Percentiles rank a stretch among this genome's conserved stretches.
Conservation (phyloP, 2,888 invertebrate species). For the Nymphalis urticae region DNA sequence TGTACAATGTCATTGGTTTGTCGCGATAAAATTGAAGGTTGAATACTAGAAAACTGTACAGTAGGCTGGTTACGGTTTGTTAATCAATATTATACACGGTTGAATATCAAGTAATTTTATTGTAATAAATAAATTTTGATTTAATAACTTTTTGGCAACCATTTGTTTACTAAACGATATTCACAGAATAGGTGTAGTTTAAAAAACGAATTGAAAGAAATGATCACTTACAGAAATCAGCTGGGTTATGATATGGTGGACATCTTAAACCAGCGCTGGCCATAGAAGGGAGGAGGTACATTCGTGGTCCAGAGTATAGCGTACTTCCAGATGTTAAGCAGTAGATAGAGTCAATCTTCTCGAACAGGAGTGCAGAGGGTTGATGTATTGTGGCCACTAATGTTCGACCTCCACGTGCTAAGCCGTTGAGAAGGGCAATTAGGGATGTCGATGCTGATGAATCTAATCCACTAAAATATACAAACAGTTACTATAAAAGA, state of each 20-base stretch:
- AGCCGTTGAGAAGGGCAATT: constrained; percentile 87
- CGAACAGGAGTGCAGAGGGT: constrained; percentile 94
- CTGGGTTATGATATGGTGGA: constrained; percentile 97
- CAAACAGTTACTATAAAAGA: background rate
- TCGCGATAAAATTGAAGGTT: constrained; percentile 18
- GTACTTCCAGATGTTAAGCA: constrained; percentile 91
- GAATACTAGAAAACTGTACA: background rate
- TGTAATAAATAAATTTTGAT: background rate
- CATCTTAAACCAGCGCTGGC: constrained; percentile 88
- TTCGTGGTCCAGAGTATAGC: constrained; percentile 90
- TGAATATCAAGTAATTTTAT: background rate
- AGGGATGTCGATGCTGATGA: constrained; percentile 93
- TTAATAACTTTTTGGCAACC: too few relatives aligned
- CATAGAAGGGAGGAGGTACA: constrained; percentile 89
- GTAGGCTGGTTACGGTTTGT: background rate
- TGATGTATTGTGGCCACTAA: constrained; percentile 97
- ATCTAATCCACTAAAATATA: constrained; percentile 87
- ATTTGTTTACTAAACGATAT: too few relatives aligned
- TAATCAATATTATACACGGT: background rate
- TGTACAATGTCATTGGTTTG: constrained; percentile 20
- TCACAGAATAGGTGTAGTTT: too few relatives aligned
- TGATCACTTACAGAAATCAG: constrained; percentile 92
- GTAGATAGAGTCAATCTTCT: constrained; percentile 95
- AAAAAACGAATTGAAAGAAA: background rate
- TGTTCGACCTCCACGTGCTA: constrained; percentile 93